Base-by-base conservation (phyloP, 2,797 vertebrate genomes). In the Crocodylus rhombifer region DNA sequence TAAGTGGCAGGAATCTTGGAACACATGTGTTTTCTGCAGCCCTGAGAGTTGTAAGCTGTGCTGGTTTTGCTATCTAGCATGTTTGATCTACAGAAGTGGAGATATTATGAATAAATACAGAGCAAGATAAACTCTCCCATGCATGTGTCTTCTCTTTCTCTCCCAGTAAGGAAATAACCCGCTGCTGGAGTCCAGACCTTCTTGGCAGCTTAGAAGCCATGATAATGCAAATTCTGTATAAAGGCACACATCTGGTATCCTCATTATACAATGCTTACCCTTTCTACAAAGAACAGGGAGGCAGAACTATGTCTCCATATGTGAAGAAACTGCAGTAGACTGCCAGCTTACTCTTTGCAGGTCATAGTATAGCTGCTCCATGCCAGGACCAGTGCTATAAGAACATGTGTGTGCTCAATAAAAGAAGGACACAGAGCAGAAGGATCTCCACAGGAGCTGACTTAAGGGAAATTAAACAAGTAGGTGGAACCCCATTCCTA, bases 181-280 rank as follows among this genome's bases (percentile, higher is more conserved):
- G 89, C 95, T 82, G 84, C 95, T 95, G 96, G 96, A 93, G 94
- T 61, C 93, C 95, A 94, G 91, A 93, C 82, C 94, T 82, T 92
- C 77, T 77, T 88, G 95, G 92, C 96, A 94, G 88, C 89, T 79
- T 92, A 76, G 89, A 94, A 93, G 90, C 84, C 86, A 71, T 21
- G 84, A 90, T 91, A 92, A 94, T 77, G 65, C 88, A 95, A 93
- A 93, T 83, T 90, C 90, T 90, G 83, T 95, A 81, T 87, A 80
- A 89, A 87, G 71, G 83, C 92, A 97, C 95, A 97, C 97, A 97
- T 97, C 96, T 97, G 97, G 91, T 69, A 65, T 77, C 80, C 84
- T 96, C 94, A 88, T 97, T 95, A 95, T 57, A 26, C 91, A 88
- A 30, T 92, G 78, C 65, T 89, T 82, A 90, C 77, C 55, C 76